phyloP scores from a whole-genome alignment of 2,888 invertebrate genomes.

The Drosophila setosimentum region DNA sequence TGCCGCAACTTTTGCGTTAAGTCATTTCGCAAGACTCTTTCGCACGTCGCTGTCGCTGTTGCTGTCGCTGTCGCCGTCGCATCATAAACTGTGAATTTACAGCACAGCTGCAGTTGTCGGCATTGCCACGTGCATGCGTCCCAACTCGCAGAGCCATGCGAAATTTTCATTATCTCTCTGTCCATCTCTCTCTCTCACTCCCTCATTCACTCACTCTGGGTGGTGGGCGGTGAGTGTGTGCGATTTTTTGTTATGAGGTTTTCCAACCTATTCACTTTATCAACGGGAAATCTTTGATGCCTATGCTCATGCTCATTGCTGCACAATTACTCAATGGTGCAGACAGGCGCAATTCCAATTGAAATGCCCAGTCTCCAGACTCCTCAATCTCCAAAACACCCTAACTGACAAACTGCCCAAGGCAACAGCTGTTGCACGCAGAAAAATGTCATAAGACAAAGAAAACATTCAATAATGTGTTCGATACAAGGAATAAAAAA shows the following conservation, averaged over 20 bases:
- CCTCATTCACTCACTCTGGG: neutral
- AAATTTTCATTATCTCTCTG: too few species aligned
- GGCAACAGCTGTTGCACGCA: slow-evolving; percentile 2
- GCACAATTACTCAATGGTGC: slow-evolving; percentile 79
- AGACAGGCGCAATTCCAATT: slow-evolving; percentile 54
- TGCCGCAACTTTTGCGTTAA: slow-evolving; percentile 29
- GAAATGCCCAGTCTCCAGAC: slow-evolving; percentile 53
- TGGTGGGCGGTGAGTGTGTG: slow-evolving; percentile 37
- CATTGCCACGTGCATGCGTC: slow-evolving; percentile 78
- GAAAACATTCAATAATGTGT: neutral
- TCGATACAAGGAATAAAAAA: neutral
- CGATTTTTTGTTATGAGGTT: slow-evolving; percentile 77
- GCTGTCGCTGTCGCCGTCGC: slow-evolving; percentile 55
- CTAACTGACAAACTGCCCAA: slow-evolving; percentile 2
- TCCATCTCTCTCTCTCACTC: neutral
- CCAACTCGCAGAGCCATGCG: slow-evolving; percentile 62
- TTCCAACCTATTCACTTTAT: slow-evolving; percentile 71
- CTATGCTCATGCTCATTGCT: slow-evolving; percentile 65
- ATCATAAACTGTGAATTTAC: slow-evolving; percentile 75
- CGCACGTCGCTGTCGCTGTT: slow-evolving; percentile 9
- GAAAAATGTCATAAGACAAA: neutral
- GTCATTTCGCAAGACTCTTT: slow-evolving; percentile 62
- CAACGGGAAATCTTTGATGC: slow-evolving; percentile 75
- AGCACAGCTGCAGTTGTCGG: slow-evolving; percentile 74
- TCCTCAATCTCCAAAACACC: slow-evolving; percentile 6